Base-by-base conservation (phyloP, 2,113 vertebrate species). In the Nyctibius bracteatus region DNA sequence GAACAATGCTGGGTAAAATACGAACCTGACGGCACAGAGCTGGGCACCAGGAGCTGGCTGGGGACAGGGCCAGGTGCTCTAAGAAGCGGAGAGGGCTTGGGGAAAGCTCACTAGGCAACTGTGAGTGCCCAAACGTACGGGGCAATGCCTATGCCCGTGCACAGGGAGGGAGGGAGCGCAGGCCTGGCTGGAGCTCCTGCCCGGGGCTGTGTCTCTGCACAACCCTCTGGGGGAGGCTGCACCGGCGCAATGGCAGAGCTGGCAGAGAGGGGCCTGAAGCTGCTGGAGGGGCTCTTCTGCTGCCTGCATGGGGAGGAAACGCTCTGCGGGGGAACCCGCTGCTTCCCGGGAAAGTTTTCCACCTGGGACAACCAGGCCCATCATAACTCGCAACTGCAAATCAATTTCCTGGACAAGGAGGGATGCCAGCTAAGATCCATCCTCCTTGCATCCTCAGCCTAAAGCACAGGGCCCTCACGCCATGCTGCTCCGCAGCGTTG, bases 101-200 rank as follows among this genome's bases (percentile, higher is more conserved):
- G 43, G 37, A 20, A 39, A 39, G 61, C 79, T 82, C 1, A 2
- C 52, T 24, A 12, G 15, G 19, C 28, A 28, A 25, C 54, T 14
- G 24, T 1, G 1, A 41, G 70, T n/a, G 44, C 70, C 54, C 46
- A 61, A 14, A 54, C 0, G 0, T 10, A 16, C 7, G 49, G n/a
- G 23, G 20, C 28, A 10, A 71, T 6, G 28, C 13, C 75, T n/a
- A 10, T 9, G 61, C 46, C 37, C 23, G 6, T 3, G 37, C 1
- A 3, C 23, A 8, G 20, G 49, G 19, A 23, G 39, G 16, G 19
- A 6, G 28, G 49, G 30, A 57, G 49, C 0, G 1, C 15, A 35
- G 25, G 67, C 67, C 31, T 22, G 25, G 20, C 49, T 18, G 75
- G n/a, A 80, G n/a, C 27, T 39, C 37, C 25, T 6, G 5, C 54